These are phyloP conservation scores for Sebastes kiyomatsui DNA, from an alignment of 2,797 vertebrate species.

Conservation along the genomic window DNA sequence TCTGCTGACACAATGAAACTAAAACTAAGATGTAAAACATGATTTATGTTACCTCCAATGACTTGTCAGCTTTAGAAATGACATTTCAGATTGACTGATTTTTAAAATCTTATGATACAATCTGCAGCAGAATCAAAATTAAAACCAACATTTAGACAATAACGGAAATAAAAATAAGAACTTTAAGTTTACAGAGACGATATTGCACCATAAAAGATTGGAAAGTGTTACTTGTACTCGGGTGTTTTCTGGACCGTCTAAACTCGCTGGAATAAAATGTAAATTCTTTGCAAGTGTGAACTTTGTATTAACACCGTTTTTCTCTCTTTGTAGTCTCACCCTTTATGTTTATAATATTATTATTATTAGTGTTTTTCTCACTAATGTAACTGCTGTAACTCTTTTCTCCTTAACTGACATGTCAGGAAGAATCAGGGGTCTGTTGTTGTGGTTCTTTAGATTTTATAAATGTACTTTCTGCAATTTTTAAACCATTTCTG, in stretches of 20 bases:
- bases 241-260: not conserved
- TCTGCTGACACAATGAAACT: not conserved
- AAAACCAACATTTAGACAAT: too few species aligned
- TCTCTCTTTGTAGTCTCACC: not conserved
- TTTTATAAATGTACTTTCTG: not conserved
- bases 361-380: not conserved
- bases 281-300: not conserved
- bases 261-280: conserved; percentile 22
- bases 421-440: conserved; percentile 7
- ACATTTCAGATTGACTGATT: not conserved
- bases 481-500: not conserved
- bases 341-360: not conserved
- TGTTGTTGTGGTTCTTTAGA: not conserved
- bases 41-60: not conserved
- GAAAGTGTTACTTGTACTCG: not conserved
- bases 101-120: too few species aligned
- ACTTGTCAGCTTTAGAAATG: not conserved
- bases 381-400: not conserved
- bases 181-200: not conserved
- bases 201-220: too few species aligned
- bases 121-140: not conserved
- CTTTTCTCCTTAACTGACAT: not conserved
- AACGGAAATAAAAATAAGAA: not conserved
- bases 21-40: not conserved
- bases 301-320: conserved; percentile 22